These are phyloP conservation scores for Centropristis striata DNA, from an alignment of 2,113 vertebrate species.

Conservation along the genomic window DNA sequence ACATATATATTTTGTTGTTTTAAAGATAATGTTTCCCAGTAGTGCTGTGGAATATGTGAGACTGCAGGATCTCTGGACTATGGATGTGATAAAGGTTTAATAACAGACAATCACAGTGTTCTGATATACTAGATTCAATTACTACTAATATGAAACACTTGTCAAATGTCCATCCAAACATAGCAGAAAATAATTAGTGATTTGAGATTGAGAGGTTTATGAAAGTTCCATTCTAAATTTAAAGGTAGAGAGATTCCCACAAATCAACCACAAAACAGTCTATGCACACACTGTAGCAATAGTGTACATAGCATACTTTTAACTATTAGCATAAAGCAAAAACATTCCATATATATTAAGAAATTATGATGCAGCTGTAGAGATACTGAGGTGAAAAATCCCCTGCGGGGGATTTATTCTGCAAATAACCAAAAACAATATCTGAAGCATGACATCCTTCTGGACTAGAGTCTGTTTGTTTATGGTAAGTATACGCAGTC, in stretches of 20 bases:
- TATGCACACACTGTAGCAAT: neutral
- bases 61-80: too few species aligned
- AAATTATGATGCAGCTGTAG: neutral
- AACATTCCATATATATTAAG: neutral
- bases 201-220: too few species aligned
- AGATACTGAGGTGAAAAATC: too few species aligned
- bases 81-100: too few species aligned
- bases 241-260: too few species aligned
- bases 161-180: too few species aligned
- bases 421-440: neutral
- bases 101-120: too few species aligned
- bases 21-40: neutral
- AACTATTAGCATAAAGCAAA: neutral
- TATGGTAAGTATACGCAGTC: constrained; percentile 5
- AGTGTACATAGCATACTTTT: neutral
- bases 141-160: too few species aligned
- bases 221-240: too few species aligned
- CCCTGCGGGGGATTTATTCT: neutral
- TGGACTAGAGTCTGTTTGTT: constrained; percentile 8
- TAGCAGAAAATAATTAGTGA: too few species aligned
- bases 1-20: neutral
- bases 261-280: too few species aligned
- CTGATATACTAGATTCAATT: too few species aligned
- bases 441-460: neutral
- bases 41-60: neutral